These are phyloP conservation scores for Plectropomus leopardus DNA, from an alignment of 2,113 vertebrate species.

Conservation along the genomic window DNA sequence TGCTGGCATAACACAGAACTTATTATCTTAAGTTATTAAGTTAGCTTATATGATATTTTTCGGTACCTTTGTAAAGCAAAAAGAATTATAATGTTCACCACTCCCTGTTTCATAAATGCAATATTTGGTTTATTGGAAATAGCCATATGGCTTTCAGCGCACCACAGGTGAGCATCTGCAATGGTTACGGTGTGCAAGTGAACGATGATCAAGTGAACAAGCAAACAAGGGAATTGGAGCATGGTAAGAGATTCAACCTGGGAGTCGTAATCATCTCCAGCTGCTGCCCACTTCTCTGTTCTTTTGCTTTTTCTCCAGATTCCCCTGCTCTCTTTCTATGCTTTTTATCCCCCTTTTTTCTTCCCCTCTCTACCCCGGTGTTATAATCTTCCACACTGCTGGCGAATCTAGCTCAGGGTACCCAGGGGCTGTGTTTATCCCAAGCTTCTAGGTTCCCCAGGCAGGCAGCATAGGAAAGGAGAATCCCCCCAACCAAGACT, in stretches of 20 bases:
- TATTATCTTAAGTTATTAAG: too few species aligned
- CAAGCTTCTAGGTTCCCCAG: constrained; percentile 7
- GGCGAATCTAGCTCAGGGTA: constrained; percentile 47
- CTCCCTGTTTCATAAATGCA: constrained; percentile 27
- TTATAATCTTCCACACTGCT: constrained; percentile 57
- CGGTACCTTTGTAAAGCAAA: too few species aligned
- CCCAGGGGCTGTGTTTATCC: constrained; percentile 55
- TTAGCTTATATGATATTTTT: too few species aligned
- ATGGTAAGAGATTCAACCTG: constrained; percentile 46
- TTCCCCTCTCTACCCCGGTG: neutral
- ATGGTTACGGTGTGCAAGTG: constrained; percentile 18
- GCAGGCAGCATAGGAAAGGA: constrained; percentile 11
- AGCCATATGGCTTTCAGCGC: constrained; percentile 1
- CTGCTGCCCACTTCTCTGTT: constrained; percentile 42
- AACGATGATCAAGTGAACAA: constrained; percentile 4
- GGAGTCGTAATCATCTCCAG: constrained; percentile 53
- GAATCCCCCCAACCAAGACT: constrained; percentile 18
- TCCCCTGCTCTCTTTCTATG: neutral
- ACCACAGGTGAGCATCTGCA: constrained; percentile 40
- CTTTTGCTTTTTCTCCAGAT: constrained; percentile 5
- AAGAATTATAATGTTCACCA: too few species aligned
- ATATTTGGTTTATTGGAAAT: constrained; percentile 15
- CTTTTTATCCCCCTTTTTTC: neutral
- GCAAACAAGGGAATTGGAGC: constrained; percentile 51
- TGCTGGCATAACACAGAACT: too few species aligned